Conservation (phyloP, 2,888 invertebrate species). For the Serrognathus titanus region DNA sequence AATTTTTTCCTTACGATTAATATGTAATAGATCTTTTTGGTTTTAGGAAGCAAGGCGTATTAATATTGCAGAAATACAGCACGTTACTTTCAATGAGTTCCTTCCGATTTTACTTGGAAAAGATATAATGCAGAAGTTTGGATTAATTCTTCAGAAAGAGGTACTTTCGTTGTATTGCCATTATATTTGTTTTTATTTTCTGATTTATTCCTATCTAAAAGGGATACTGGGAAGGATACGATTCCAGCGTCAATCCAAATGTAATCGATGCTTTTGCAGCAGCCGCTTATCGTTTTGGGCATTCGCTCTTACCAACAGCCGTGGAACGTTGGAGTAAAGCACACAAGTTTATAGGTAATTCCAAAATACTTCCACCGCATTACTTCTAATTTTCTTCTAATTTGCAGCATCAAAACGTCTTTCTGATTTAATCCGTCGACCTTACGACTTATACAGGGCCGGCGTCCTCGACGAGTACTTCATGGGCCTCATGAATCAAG, state of each 20-base stretch:
- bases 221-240: constrained; percentile 83
- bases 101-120: constrained; percentile 84
- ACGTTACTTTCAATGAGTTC: constrained; percentile 88
- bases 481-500: constrained; percentile 91
- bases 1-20: neutral
- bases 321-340: constrained; percentile 94
- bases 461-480: constrained; percentile 89
- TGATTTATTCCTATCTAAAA: constrained; percentile 37
- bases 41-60: constrained; percentile 73
- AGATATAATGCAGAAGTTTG: constrained; percentile 89
- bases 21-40: neutral
- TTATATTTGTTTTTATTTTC: neutral
- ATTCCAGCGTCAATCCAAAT: constrained; percentile 79
- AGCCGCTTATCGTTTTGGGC: constrained; percentile 89
- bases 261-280: constrained; percentile 88
- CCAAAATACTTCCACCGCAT: neutral
- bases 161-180: constrained; percentile 35
- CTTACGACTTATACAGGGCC: constrained; percentile 85
- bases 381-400: neutral
- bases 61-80: constrained; percentile 82
- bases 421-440: constrained; percentile 83
- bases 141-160: constrained; percentile 77
- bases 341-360: constrained; percentile 83
- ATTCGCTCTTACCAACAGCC: constrained; percentile 84
- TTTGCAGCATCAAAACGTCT: constrained; percentile 79